Evolutionary conservation across 2,797 vertebrate genomes (phyloP).

Genomic region (Leucoraja ocellata): DNA sequence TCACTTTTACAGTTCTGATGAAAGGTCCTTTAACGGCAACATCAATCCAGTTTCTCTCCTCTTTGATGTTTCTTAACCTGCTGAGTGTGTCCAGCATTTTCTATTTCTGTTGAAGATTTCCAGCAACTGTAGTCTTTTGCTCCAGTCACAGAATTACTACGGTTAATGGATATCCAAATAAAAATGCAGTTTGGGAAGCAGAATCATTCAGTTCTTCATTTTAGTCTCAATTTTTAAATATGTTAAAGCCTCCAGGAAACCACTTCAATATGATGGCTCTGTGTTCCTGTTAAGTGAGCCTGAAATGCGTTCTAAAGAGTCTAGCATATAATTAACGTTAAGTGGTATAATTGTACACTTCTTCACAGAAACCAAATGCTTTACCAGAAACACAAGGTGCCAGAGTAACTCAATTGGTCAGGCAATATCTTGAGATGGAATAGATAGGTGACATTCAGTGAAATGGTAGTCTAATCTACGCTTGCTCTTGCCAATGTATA

Average conservation of each 20-base stretch:
- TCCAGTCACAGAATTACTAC: background rate
- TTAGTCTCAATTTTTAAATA: background rate
- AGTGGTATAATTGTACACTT: background rate
- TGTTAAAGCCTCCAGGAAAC: background rate
- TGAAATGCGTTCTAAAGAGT: background rate
- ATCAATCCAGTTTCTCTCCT: no score
- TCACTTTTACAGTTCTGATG: no score
- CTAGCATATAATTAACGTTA: background rate
- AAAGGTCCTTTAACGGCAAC: no score
- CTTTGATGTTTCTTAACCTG: no score
- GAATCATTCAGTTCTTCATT: background rate
- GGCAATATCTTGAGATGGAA: no score
- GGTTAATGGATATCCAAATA: background rate
- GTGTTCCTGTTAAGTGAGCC: background rate
- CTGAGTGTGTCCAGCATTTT: no score
- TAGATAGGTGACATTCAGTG: no score
- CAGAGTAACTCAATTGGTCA: no score
- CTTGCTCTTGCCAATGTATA: no score
- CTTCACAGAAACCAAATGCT: background rate
- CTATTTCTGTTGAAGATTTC: no score
- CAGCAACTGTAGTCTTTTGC: no score
- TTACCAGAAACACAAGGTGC: background rate
- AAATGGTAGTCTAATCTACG: no score
- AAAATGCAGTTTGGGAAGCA: background rate
- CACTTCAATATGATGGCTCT: background rate